Evolutionary conservation across 2,888 invertebrate species (phyloP).

Genomic region (Periphyllus acericola): DNA sequence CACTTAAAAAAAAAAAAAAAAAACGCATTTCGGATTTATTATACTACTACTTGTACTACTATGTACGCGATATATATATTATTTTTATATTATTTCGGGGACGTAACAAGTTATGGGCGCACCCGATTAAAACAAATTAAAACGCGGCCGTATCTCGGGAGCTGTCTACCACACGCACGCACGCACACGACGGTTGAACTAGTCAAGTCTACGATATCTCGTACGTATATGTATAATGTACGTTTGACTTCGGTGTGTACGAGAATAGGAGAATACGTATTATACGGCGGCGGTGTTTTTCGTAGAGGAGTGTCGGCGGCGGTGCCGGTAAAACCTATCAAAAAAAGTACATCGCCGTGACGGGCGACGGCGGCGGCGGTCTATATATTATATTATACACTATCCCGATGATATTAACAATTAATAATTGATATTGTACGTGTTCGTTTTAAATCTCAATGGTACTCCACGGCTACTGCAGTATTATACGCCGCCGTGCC

Average conservation of each 20-base stretch:
- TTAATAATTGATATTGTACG: constrained; percentile 45
- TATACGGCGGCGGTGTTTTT: background rate
- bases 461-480: background rate
- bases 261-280: background rate
- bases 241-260: background rate
- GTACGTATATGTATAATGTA: constrained; percentile 9
- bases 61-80: background rate
- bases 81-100: constrained; percentile 27
- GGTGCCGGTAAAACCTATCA: constrained; percentile 40
- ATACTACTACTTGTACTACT: background rate
- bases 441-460: constrained; percentile 31
- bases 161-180: constrained; percentile 29
- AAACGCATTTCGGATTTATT: constrained; percentile 42
- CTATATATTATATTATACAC: background rate
- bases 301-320: constrained; percentile 36
- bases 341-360: background rate
- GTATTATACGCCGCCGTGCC: background rate
- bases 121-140: constrained; percentile 51
- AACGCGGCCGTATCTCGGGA: constrained; percentile 54
- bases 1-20: background rate
- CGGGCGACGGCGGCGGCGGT: background rate
- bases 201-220: background rate
- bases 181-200: background rate
- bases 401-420: constrained; percentile 32
- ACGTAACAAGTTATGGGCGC: constrained; percentile 56